Conservation (phyloP, 2,797 vertebrate species). For the Tamandua tetradactyla region DNA sequence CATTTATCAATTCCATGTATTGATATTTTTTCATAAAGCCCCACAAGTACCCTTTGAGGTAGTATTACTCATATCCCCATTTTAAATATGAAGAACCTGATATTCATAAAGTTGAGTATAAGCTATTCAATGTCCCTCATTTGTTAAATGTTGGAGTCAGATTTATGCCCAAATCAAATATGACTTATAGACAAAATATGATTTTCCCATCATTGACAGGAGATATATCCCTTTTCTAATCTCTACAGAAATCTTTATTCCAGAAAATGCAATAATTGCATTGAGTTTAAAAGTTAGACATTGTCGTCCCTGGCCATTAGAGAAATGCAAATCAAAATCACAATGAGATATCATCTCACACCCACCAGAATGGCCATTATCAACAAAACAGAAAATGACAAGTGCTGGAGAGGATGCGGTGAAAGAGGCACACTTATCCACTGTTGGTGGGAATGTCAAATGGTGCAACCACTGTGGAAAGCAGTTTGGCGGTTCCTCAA, state of each 20-base stretch:
- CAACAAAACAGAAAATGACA: too few species aligned
- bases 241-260: neutral
- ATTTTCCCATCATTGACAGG: neutral
- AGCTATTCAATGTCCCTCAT: neutral
- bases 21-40: neutral
- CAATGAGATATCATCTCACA: too few species aligned
- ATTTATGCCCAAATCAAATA: neutral
- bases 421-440: too few species aligned
- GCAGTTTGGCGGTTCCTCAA: too few species aligned
- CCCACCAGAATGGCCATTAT: too few species aligned
- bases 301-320: too few species aligned
- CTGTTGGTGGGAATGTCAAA: too few species aligned
- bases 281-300: neutral
- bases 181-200: neutral
- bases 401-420: too few species aligned
- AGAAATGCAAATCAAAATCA: too few species aligned
- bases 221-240: neutral
- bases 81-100: neutral
- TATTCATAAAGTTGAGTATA: neutral
- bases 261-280: neutral
- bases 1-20: neutral
- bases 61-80: neutral
- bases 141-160: neutral
- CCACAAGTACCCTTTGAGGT: accelerated
- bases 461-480: too few species aligned